phyloP scores from a whole-genome alignment of 2,888 invertebrate species.

The Hydrotaea cyrtoneurina region DNA sequence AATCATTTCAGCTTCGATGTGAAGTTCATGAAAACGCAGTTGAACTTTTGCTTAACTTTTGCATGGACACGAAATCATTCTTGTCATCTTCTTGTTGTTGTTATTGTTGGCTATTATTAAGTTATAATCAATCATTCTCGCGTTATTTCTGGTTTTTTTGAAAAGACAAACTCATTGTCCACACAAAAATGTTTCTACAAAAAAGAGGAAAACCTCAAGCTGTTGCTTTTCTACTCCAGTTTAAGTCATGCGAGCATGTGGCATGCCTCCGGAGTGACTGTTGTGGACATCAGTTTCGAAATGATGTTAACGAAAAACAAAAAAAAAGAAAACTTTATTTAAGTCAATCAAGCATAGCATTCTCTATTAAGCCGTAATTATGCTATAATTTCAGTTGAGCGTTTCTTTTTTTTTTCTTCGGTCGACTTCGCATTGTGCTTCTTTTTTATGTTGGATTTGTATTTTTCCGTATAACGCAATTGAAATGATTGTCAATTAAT shows the following conservation, averaged over 20 bases:
- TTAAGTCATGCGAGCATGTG: neutral
- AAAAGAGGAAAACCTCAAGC: neutral
- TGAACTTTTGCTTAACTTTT: slow-evolving; percentile 20
- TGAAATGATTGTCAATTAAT: slow-evolving; percentile 66
- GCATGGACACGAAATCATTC: neutral
- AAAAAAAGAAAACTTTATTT: slow-evolving; percentile 16
- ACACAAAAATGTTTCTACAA: neutral
- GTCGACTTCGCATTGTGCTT: neutral
- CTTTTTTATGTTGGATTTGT: slow-evolving; percentile 4
- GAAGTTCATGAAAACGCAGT: neutral
- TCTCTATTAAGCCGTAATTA: slow-evolving; percentile 62
- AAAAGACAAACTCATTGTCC: slow-evolving; percentile 12
- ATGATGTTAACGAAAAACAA: neutral
- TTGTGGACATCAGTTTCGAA: neutral
- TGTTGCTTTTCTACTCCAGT: neutral
- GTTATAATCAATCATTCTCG: slow-evolving; percentile 25
- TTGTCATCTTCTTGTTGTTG: neutral
- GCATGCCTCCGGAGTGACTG: neutral
- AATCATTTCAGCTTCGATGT: slow-evolving; percentile 2
- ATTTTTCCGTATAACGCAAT: slow-evolving; percentile 57
- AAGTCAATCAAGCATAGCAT: slow-evolving; percentile 26
- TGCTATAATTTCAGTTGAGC: slow-evolving; percentile 57
- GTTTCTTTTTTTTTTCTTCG: slow-evolving; percentile 32
- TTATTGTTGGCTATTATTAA: slow-evolving; percentile 2
- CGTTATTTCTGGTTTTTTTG: neutral